These are phyloP conservation scores for Eutrigla gurnardus DNA, from an alignment of 2,797 vertebrate species.

Conservation along the genomic window DNA sequence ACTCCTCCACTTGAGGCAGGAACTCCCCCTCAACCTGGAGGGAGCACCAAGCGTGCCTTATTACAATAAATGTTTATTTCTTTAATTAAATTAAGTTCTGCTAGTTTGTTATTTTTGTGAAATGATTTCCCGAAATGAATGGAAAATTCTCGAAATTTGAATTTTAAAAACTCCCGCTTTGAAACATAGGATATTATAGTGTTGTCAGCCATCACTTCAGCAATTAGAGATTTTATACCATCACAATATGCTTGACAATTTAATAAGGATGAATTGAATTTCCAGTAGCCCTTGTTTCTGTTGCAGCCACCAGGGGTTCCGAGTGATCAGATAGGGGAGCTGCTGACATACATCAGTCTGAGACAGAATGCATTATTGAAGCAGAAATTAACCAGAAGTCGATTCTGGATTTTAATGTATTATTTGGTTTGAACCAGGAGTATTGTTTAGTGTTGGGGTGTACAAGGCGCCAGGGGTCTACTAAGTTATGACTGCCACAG, in stretches of 20 bases:
- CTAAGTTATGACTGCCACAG: neutral
- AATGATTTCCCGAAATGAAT: neutral
- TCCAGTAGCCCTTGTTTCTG: constrained; percentile 27
- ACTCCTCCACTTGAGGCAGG: no score
- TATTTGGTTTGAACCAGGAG: constrained; percentile 34
- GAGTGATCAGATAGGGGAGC: constrained; percentile 24
- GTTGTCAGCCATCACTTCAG: neutral
- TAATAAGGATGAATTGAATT: constrained; percentile 38
- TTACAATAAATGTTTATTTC: neutral
- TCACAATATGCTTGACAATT: constrained; percentile 10
- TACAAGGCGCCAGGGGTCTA: neutral
- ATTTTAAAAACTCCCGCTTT: constrained; percentile 32
- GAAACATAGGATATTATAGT: no score
- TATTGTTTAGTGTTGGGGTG: constrained; percentile 18
- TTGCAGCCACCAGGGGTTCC: neutral
- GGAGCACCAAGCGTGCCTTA: no score
- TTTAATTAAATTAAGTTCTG: constrained; percentile 18
- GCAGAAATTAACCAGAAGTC: constrained; percentile 24
- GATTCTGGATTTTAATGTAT: constrained; percentile 7
- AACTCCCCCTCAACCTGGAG: no score
- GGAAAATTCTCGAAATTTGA: constrained; percentile 16
- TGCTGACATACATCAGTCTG: constrained; percentile 18
- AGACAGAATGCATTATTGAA: neutral
- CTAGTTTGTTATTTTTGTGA: neutral
- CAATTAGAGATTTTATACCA: neutral